Conservation (phyloP, 2,113 vertebrate species). For the Anguilla japonica region DNA sequence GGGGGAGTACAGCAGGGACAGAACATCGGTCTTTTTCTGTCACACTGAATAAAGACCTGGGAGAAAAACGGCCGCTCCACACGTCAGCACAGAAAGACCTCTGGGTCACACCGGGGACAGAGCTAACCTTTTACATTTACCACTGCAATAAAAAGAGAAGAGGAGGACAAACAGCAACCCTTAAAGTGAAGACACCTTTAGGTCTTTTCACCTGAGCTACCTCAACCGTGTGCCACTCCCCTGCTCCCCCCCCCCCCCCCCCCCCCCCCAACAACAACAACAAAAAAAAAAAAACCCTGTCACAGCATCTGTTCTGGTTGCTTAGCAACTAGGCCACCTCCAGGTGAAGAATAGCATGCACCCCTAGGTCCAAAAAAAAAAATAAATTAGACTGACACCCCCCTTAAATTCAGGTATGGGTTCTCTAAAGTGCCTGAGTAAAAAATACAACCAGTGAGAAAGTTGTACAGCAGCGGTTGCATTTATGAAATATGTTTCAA, state of each 20-base stretch:
- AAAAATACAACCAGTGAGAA: neutral
- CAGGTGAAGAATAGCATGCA: slow-evolving; percentile 7
- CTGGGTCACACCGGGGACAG: neutral
- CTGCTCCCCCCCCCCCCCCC: neutral
- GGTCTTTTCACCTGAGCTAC: neutral
- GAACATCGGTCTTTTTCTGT: neutral
- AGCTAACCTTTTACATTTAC: neutral
- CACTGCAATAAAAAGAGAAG: neutral
- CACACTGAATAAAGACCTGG: neutral
- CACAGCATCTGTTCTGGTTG: slow-evolving; percentile 18
- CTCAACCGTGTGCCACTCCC: neutral
- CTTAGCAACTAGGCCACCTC: slow-evolving; percentile 18
- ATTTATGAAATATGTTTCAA: neutral
- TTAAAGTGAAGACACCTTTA: neutral
- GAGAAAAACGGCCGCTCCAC: neutral
- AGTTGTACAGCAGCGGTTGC: too few relatives aligned
- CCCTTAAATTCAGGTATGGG: neutral
- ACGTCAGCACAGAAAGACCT: neutral
- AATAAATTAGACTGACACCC: neutral
- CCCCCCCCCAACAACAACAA: too few relatives aligned
- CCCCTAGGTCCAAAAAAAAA: neutral
- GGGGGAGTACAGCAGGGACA: neutral
- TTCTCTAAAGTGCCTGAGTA: neutral
- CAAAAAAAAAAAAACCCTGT: neutral
- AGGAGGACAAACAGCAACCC: neutral